Conservation (phyloP, 2,797 vertebrate species). For the Cygnus olor region DNA sequence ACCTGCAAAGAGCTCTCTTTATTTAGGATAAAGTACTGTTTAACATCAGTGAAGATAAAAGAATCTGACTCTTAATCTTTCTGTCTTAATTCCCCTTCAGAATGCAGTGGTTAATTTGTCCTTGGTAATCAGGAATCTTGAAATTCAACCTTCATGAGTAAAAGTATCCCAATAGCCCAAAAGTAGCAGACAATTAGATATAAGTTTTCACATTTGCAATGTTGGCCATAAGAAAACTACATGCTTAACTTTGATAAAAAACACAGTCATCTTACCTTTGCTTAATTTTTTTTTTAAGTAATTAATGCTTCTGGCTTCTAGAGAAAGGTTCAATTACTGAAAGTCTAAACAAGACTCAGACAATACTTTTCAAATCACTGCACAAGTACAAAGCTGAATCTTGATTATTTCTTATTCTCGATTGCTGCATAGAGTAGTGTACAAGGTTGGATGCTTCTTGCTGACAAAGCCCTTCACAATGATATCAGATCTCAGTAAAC, state of each 20-base stretch:
- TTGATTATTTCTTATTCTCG: neutral
- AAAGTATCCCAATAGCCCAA: neutral
- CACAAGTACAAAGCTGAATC: neutral
- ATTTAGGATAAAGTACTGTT: neutral
- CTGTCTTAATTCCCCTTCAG: neutral
- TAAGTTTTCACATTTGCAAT: neutral
- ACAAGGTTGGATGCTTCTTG: neutral
- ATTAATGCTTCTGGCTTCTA: neutral
- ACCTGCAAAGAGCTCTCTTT: neutral
- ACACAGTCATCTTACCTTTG: neutral
- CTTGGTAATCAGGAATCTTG: neutral
- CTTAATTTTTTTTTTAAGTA: neutral
- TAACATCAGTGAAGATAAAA: neutral
- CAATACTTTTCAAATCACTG: neutral
- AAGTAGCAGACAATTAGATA: neutral
- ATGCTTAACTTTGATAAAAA: neutral
- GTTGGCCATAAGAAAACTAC: neutral
- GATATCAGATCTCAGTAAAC: neutral
- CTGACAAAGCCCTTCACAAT: neutral
- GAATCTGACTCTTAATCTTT: neutral
- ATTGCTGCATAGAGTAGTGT: neutral
- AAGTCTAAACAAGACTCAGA: neutral
- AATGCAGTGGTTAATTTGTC: neutral
- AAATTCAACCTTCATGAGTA: neutral
- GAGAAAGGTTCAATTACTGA: neutral